These are phyloP conservation scores for Sinohyriopsis cumingii DNA, from an alignment of 2,888 invertebrate genomes.

Conservation along the genomic window DNA sequence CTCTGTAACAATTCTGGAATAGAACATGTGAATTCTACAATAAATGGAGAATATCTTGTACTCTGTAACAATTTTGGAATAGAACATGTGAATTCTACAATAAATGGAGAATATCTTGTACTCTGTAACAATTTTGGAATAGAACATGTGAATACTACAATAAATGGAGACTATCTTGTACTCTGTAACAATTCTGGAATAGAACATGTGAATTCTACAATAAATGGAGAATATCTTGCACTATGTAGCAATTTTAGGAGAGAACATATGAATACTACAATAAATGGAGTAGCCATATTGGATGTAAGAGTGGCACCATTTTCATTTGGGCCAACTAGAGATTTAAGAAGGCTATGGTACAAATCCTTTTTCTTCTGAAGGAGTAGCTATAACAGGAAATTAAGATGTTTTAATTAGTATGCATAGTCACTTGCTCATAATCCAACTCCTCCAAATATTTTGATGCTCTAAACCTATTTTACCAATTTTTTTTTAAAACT, in stretches of 20 bases:
- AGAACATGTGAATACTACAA: not conserved
- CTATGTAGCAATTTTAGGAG: not conserved
- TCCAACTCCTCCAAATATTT: no score
- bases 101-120: conserved; percentile 5
- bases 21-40: not conserved
- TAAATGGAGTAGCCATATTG: conserved; percentile 2
- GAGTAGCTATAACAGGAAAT: no score
- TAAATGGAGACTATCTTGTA: conserved; percentile 2
- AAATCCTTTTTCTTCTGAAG: no score
- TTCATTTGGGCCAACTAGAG: no score
- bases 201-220: not conserved
- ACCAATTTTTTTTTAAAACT: no score
- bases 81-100: not conserved
- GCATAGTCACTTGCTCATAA: no score
- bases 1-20: not conserved
- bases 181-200: no score
- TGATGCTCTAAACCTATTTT: no score
- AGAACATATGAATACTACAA: not conserved
- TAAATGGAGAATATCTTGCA: conserved; percentile 6
- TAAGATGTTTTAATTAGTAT: no score
- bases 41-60: conserved; percentile 8
- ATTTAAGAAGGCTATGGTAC: no score
- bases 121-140: not conserved
- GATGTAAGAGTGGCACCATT: no score
- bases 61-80: not conserved